Base-by-base conservation (phyloP, 2,797 vertebrate genomes). In the Mus spretus region DNA sequence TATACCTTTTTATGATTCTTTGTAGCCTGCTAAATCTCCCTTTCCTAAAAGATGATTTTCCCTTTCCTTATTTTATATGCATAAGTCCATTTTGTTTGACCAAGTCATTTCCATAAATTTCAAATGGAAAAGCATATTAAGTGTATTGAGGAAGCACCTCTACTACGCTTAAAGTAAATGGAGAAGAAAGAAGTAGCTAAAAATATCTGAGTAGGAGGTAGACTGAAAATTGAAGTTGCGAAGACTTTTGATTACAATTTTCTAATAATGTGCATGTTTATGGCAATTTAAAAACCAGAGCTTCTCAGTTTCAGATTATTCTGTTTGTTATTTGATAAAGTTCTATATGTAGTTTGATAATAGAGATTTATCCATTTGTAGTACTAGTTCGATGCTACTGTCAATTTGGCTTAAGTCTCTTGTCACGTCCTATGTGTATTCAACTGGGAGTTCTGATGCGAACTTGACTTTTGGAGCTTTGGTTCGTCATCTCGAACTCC, bases 1-100 rank as follows among this genome's bases (percentile, higher is more conserved):
- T 96, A 74, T 44, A 86, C 75, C 97, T 96, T 93, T 96, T 81
- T 89, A 4, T 80, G 37, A 81, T 63, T 90, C 92, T 97, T 92
- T 63, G 24, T 40, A 89, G 12, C 26, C 15, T 31, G 31, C 93
- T 74, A 37, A 47, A 96, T 90, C 17, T 95, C 53, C 44, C 75
- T 95, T 8, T 40, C 80, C 50, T 59, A 34, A 67, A 81, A 79
- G 80, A n/a, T 63, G 22, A 50, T 85, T 86, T 95, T 53, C 40
- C 24, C 12, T 84, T 55, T 11, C 67, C 67, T 78, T n/a, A 83
- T 90, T 86, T 86, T 65, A 15, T 67, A 83, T 40, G 50, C 20
- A 53, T 61, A 70, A 81, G 17, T 86, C 26, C 40, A 61, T 0
- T 67, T 90, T 83, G 50, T 26, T 22, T 93, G 20, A 44, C 3